Percentiles rank a stretch among this genome's conserved stretches.
Evolutionary conservation across 2,113 vertebrate genomes (phyloP).

Genomic region (Alouatta palliata): DNA sequence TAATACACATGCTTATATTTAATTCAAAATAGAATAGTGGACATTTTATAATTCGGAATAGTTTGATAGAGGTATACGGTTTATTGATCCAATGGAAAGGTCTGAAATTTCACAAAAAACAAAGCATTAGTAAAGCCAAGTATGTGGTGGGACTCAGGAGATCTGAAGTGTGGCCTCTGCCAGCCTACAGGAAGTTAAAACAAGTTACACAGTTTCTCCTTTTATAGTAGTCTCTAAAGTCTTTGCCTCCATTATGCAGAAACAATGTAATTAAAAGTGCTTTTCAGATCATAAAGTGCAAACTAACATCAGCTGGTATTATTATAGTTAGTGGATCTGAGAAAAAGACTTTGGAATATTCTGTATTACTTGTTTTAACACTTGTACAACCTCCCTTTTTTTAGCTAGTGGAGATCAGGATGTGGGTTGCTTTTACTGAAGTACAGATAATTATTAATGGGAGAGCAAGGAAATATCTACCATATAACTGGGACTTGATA

Average conservation of each 20-base stretch:
- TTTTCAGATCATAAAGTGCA: background rate
- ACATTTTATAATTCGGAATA: background rate
- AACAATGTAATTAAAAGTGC: background rate
- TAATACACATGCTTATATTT: background rate
- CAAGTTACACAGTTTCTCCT: background rate
- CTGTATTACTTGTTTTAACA: background rate
- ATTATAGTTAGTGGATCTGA: background rate
- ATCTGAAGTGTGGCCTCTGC: background rate
- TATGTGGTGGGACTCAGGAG: background rate
- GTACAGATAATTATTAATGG: background rate
- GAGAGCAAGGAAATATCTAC: background rate
- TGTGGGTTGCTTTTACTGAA: background rate
- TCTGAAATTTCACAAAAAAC: background rate
- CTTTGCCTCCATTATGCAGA: background rate
- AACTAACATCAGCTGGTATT: background rate
- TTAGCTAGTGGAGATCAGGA: background rate
- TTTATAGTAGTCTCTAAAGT: background rate
- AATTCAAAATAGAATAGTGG: background rate
- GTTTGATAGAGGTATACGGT: background rate
- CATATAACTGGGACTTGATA: background rate
- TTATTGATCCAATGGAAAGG: background rate
- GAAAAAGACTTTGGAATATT: background rate
- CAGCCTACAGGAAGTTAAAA: background rate
- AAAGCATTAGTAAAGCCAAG: background rate
- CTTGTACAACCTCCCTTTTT: background rate